A percentile compares a stretch with the other conserved stretches of the same genome.
phyloP scores from a whole-genome alignment of 2,113 vertebrate species.

The Mungos mungo region DNA sequence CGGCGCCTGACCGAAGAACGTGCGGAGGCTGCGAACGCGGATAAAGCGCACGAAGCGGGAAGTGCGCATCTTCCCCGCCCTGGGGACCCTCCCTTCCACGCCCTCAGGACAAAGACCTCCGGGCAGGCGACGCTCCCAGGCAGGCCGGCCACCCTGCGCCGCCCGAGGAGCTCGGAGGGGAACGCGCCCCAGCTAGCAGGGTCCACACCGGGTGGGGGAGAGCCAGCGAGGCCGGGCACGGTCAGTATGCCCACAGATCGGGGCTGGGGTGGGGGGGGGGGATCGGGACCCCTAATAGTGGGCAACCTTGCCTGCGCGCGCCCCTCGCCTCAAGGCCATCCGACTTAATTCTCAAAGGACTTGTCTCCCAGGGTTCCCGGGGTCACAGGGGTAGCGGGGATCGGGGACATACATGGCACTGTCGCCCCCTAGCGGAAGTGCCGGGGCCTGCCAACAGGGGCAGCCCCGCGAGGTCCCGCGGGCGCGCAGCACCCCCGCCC shows the following conservation, averaged over 20 bases:
- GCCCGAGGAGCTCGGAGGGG: neutral
- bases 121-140: neutral
- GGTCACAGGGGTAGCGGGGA: neutral
- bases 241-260: neutral
- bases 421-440: slow-evolving; percentile 70
- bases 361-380: neutral
- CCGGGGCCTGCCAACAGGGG: neutral
- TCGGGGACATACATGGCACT: neutral
- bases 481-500: neutral
- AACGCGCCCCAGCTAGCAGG: accelerated
- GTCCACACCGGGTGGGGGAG: accelerated
- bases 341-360: neutral
- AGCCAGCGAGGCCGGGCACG: neutral
- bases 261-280: too few relatives aligned
- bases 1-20: neutral
- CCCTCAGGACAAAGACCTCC: slow-evolving; percentile 55
- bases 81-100: slow-evolving; percentile 48
- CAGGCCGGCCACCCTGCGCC: neutral
- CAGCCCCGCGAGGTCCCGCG: neutral
- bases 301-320: neutral
- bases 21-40: neutral
- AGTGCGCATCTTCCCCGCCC: slow-evolving; percentile 15
- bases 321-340: neutral
- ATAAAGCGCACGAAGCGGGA: neutral
- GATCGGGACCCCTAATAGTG: neutral